These are phyloP conservation scores for Lytechinus variegatus DNA, from an alignment of 35 echinoderm and acorn worm genomes.

Conservation along the genomic window DNA sequence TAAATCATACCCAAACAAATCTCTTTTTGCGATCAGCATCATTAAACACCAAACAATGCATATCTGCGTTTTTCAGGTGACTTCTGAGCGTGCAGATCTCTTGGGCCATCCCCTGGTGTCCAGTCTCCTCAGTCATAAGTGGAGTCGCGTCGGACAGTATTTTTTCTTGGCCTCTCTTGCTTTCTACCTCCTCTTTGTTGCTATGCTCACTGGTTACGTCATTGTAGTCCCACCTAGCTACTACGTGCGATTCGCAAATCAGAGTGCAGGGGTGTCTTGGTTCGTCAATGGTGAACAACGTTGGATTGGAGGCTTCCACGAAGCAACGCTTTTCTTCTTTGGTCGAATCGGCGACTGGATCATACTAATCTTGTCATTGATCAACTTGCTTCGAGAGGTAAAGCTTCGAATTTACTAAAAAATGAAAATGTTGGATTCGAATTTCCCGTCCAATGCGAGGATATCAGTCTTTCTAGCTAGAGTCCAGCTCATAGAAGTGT, in stretches of 20 bases:
- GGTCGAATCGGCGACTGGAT: conserved; percentile 81
- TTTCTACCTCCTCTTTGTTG: conserved; percentile 79
- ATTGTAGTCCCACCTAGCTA: conserved; percentile 80
- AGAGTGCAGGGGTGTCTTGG: conserved; percentile 59
- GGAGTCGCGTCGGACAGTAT: conserved; percentile 79
- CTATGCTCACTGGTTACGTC: conserved; percentile 89
- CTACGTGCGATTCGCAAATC: conserved; percentile 43
- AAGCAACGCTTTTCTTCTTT: conserved; percentile 64
- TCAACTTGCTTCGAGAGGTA: conserved; percentile 94
- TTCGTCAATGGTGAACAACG: conserved; percentile 55
- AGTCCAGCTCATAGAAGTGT: too few relatives aligned
- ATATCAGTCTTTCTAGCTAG: too few relatives aligned
- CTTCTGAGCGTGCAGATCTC: conserved; percentile 69
- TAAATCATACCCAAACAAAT: too few relatives aligned
- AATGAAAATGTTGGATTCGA: too few relatives aligned
- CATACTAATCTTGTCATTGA: conserved; percentile 65
- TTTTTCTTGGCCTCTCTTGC: conserved; percentile 87
- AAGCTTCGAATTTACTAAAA: background rate
- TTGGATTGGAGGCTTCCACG: conserved; percentile 63
- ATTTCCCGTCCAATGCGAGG: too few relatives aligned
- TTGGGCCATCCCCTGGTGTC: conserved; percentile 87
- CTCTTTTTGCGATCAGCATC: too few relatives aligned
- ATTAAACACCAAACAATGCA: too few relatives aligned
- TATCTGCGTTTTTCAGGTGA: conserved; percentile 50
- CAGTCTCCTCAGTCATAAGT: conserved; percentile 90